Evolutionary conservation across 2,113 vertebrate species (phyloP).

Genomic region (Cinclus mexicanus): DNA sequence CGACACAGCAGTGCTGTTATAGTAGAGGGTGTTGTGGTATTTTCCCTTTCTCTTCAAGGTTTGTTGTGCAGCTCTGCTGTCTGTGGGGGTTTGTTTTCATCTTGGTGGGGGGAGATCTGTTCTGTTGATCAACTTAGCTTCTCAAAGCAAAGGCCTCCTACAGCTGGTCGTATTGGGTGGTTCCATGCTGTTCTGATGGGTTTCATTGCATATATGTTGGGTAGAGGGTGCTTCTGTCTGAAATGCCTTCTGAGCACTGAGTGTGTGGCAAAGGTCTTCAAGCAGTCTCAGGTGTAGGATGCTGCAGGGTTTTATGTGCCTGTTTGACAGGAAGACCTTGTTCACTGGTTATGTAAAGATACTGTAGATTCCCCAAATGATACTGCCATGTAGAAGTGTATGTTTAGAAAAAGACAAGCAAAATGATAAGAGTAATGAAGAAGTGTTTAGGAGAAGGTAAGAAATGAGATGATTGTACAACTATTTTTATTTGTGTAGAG

Average conservation of each 20-base stretch:
- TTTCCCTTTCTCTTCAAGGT: background rate
- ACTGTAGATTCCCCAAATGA: background rate
- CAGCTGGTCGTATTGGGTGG: background rate
- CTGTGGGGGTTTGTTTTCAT: background rate
- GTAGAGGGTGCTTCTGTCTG: background rate
- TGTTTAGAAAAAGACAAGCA: background rate
- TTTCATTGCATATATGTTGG: accelerated
- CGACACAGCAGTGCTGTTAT: background rate
- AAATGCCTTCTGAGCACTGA: background rate
- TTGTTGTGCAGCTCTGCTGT: background rate
- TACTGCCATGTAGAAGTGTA: background rate
- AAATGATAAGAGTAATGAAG: background rate
- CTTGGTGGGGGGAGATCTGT: background rate
- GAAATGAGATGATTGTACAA: background rate
- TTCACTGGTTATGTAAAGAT: background rate
- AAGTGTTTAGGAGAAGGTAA: background rate
- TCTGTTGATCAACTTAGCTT: background rate
- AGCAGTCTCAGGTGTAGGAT: background rate
- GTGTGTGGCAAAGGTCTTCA: background rate
- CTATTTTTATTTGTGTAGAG: background rate
- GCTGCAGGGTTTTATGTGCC: background rate
- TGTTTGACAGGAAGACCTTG: background rate
- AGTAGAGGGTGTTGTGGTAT: background rate
- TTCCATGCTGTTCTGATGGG: background rate
- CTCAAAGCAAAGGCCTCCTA: background rate